Conservation (phyloP, 2,888 invertebrate species). For the Rhingia campestris region DNA sequence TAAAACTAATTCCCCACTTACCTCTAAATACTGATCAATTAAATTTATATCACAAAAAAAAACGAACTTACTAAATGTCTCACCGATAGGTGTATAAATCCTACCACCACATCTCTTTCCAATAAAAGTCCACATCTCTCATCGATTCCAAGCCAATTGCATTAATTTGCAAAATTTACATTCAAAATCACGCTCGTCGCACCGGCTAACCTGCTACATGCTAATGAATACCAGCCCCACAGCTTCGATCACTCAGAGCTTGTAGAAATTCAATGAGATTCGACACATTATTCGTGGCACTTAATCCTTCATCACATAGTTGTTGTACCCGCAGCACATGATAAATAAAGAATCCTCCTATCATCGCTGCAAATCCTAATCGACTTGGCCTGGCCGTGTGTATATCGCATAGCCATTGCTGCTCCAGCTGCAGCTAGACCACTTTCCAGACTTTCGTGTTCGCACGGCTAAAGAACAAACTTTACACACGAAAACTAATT, state of each 20-base stretch:
- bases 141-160: not conserved
- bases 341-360: conserved; percentile 64
- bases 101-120: not conserved
- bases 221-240: conserved; percentile 12
- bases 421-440: conserved; percentile 17
- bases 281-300: conserved; percentile 59
- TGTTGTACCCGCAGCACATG: conserved; percentile 28
- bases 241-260: conserved; percentile 40
- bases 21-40: too few relatives aligned
- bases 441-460: conserved; percentile 45
- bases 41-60: too few relatives aligned
- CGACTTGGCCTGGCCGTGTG: conserved; percentile 31
- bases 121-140: not conserved
- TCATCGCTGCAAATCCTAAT: conserved; percentile 61
- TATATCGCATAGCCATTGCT: conserved; percentile 29
- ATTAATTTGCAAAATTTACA: conserved; percentile 47
- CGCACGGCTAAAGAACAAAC: conserved; percentile 41
- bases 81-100: not conserved
- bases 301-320: conserved; percentile 64
- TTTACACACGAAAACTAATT: conserved; percentile 68
- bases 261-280: conserved; percentile 53
- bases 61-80: too few relatives aligned
- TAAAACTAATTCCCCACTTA: too few relatives aligned
- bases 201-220: conserved; percentile 1
- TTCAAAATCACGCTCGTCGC: conserved; percentile 58